A percentile compares a stretch with the other conserved stretches of the same genome.
Conservation (phyloP, 2,888 invertebrate species). For the Pachycephus smyrnensis region DNA sequence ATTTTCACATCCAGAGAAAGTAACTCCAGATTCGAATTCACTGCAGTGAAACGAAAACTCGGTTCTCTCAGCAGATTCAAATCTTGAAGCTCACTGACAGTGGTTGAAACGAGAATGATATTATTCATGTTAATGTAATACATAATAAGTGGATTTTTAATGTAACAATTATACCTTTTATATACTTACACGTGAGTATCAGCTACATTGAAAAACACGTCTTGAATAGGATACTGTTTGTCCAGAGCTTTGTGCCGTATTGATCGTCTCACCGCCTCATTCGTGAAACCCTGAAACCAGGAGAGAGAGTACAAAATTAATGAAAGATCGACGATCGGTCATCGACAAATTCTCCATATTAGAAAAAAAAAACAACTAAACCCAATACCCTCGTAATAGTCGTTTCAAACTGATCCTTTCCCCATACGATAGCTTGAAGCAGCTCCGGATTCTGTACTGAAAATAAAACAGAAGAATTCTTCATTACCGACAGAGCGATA, state of each 20-base stretch:
- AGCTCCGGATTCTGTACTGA: constrained; percentile 17
- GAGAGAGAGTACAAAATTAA: background rate
- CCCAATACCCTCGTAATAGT: constrained; percentile 16
- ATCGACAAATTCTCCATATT: background rate
- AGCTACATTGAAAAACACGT: constrained; percentile 18
- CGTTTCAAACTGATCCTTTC: constrained; percentile 14
- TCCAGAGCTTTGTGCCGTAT: constrained; percentile 11
- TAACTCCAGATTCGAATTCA: constrained; percentile 12
- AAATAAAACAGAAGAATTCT: constrained; percentile 8
- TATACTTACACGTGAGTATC: constrained; percentile 20
- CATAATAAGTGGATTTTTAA: background rate
- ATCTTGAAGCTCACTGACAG: constrained; percentile 13
- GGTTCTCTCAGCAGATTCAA: constrained; percentile 20
- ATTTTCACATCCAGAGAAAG: constrained; percentile 13
- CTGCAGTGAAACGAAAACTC: constrained; percentile 14
- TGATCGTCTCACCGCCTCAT: constrained; percentile 20
- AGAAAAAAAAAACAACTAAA: background rate
- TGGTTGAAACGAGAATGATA: background rate
- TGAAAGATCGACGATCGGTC: background rate
- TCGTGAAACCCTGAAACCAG: constrained; percentile 17
- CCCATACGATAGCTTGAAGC: constrained; percentile 17
- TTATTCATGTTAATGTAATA: background rate
- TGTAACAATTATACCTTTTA: background rate
- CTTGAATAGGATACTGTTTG: constrained; percentile 14
- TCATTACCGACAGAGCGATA: constrained; percentile 3